Percentiles rank a stretch among this genome's conserved stretches.
phyloP scores from a whole-genome alignment of 2,888 invertebrate species.

The Linyphia triangularis region DNA sequence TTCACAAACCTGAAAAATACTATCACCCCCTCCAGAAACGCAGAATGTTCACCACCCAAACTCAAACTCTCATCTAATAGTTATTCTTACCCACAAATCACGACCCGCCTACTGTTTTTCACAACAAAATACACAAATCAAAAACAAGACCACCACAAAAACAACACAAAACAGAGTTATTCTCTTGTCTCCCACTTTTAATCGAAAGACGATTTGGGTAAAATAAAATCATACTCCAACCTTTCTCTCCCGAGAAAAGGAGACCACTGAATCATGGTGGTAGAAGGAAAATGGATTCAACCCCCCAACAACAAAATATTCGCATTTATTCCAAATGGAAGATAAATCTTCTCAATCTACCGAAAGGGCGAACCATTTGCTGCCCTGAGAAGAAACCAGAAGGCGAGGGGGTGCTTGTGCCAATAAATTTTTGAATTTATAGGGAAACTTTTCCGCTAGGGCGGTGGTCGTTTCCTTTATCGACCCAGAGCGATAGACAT shows the following conservation, averaged over 20 bases:
- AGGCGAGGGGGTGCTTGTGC: background rate
- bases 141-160: background rate
- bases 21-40: no score
- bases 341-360: conserved; percentile 17
- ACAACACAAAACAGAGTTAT: background rate
- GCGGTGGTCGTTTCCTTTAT: background rate
- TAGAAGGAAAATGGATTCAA: background rate
- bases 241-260: background rate
- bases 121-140: background rate
- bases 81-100: background rate
- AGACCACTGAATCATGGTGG: background rate
- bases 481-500: background rate
- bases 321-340: conserved; percentile 45
- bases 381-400: conserved; percentile 21
- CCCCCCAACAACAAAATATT: conserved; percentile 21
- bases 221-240: conserved; percentile 2
- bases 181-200: background rate
- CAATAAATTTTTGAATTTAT: conserved; percentile 66
- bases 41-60: no score
- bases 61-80: no score
- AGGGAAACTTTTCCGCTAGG: conserved; percentile 20
- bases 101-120: background rate
- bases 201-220: conserved; percentile 1
- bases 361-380: conserved; percentile 27
- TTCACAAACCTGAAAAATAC: no score